Conservation (phyloP, 2,113 vertebrate genomes). For the Daphoenositta chrysoptera region DNA sequence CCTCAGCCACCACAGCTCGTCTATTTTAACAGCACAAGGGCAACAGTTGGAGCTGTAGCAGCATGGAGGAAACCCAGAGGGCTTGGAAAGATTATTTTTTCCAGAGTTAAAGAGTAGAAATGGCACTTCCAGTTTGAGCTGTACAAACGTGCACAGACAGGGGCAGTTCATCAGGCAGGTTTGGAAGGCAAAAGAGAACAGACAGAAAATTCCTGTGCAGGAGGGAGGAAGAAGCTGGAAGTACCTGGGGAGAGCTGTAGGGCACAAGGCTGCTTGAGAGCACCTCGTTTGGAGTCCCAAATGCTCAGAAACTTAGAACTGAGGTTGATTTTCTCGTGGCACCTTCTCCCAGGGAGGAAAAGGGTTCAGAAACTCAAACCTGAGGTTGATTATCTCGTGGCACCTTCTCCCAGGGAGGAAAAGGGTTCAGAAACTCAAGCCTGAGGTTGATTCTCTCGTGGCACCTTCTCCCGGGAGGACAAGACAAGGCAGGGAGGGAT, state of each 20-base stretch:
- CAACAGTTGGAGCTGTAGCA: not conserved
- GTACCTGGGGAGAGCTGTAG: not conserved
- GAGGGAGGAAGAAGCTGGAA: not conserved
- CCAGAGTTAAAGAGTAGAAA: not conserved
- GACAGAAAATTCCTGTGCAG: not conserved
- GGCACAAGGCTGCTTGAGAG: not conserved
- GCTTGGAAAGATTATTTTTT: not conserved
- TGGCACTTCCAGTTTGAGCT: not conserved
- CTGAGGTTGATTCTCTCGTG: not conserved
- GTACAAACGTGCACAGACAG: not conserved
- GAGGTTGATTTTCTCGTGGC: not conserved
- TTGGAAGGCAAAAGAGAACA: not conserved
- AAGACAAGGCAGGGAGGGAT: not conserved
- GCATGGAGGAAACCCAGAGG: not conserved
- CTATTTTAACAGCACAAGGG: not conserved
- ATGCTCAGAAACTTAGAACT: not conserved
- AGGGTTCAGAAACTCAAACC: not conserved
- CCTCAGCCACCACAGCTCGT: not conserved
- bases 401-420: not conserved
- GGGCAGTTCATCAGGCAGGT: not conserved
- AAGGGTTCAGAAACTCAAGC: not conserved
- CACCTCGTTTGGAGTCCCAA: not conserved
- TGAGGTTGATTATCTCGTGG: not conserved
- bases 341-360: not conserved
- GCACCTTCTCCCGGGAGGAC: not conserved